A percentile compares a stretch with the other conserved stretches of the same genome.
phyloP scores from a whole-genome alignment of 30 jellyfish, hydroid and myxozoan species.

The Aurelia sp. region DNA sequence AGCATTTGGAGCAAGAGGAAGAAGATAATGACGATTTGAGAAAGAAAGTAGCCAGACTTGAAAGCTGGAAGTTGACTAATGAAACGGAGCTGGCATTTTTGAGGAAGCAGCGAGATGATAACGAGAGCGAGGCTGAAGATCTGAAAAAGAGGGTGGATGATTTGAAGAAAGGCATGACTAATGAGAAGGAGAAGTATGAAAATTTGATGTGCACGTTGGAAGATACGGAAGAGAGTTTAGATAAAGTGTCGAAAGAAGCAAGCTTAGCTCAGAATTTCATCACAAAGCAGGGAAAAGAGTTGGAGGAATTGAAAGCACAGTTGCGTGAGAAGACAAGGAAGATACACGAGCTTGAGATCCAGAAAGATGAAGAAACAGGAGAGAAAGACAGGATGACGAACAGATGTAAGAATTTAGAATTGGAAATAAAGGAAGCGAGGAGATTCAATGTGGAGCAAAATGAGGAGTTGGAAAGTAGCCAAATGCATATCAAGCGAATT shows the following conservation, averaged over 20 bases:
- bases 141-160: conserved; percentile 73
- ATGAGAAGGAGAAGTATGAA: conserved; percentile 56
- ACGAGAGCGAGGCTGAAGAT: conserved; percentile 62
- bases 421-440: conserved; percentile 68
- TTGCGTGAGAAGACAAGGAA: conserved; percentile 69
- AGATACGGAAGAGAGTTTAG: conserved; percentile 81
- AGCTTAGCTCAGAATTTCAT: conserved; percentile 56
- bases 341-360: conserved; percentile 72
- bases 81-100: conserved; percentile 67
- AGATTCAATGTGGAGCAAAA: conserved; percentile 55
- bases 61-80: conserved; percentile 53
- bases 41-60: conserved; percentile 49
- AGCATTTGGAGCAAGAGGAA: conserved; percentile 84
- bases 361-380: conserved; percentile 25
- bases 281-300: conserved; percentile 52
- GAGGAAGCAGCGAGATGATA: conserved; percentile 62
- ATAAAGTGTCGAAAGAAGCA: conserved; percentile 60
- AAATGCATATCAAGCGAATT: conserved; percentile 74
- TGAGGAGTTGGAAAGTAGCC: conserved; percentile 73
- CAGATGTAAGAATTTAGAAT: conserved; percentile 54
- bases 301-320: conserved; percentile 59
- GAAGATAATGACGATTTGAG: conserved; percentile 81
- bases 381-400: conserved; percentile 52
- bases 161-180: conserved; percentile 44
- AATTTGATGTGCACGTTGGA: conserved; percentile 76